Base-by-base conservation (phyloP, 2,797 vertebrate genomes). In the Thripadectes ignobilis region DNA sequence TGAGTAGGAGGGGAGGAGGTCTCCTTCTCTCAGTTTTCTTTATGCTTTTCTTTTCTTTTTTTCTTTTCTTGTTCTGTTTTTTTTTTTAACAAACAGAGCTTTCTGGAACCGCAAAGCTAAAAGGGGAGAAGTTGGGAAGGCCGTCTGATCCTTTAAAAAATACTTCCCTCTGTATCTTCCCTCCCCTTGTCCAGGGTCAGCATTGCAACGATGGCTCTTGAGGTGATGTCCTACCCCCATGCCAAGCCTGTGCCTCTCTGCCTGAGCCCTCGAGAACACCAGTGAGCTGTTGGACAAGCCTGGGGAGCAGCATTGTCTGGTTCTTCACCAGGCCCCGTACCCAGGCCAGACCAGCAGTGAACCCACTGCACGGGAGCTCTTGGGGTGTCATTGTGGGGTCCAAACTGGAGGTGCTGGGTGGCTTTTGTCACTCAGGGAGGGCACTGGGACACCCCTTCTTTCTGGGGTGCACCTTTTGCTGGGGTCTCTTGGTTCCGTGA, bases 11-110 rank as follows among this genome's bases (percentile, higher is more conserved):
- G 38, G 59, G 78, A 89, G 61, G 71, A 92, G 65, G 21, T 62
- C 58, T 90, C 89, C 93, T 86, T 69, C 94, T 92, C 86, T 89
- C 85, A 20, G 5, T 69, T 93, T 91, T 49, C 23, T 32, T 91
- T 82, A 76, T 86, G 43, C 30, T 84, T 86, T 92, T 61, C 30
- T 84, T 86, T 92, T 63, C 14, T 32, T 41, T 55, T 4, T 32
- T 36, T 14, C 6, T 36, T 32, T 30, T 23, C 18, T 16, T 30
- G 8, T 36, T 65, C 6, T 14, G 41, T 86, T 32, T 75, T 54
- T 39, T 14, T 30, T 52, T 61, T 43, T 11, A 75, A 78, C 16
- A 23, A 91, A 38, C 54, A 81, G 51, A 86, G 26, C 62, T 94
- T 88, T 96, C 76, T 91, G 89, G 89, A 92, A 89, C 59, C 41